A percentile compares a stretch with the other conserved stretches of the same genome.
These are phyloP conservation scores for Gisinianus flammeolus DNA, from an alignment of 2,888 invertebrate species.

Conservation along the genomic window DNA sequence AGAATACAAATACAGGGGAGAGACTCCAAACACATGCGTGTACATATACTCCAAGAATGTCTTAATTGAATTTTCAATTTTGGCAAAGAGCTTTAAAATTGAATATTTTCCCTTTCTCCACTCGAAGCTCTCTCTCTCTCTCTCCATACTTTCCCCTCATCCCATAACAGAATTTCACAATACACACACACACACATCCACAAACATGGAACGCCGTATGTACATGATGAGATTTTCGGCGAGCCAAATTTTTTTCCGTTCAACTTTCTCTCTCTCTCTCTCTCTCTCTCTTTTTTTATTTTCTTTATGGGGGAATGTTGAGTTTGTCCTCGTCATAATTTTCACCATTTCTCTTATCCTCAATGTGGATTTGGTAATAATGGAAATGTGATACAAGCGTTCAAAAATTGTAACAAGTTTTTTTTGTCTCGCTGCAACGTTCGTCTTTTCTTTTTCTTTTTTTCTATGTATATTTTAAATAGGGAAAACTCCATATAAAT, in stretches of 20 bases:
- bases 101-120: not conserved
- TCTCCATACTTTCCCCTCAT: not conserved
- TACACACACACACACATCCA: not conserved
- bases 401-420: not conserved
- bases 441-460: too few species aligned
- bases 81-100: constrained; percentile 14
- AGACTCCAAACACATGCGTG: not conserved
- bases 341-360: not conserved
- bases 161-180: too few species aligned
- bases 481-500: too few species aligned
- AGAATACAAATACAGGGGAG: not conserved
- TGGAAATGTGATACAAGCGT: not conserved
- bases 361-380: not conserved
- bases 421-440: constrained; percentile 4
- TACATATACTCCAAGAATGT: not conserved
- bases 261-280: too few species aligned
- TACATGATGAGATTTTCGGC: too few species aligned
- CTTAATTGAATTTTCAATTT: constrained; percentile 26
- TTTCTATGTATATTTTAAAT: too few species aligned
- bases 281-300: too few species aligned
- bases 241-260: too few species aligned
- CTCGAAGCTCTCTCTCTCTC: not conserved
- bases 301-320: not conserved
- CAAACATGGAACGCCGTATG: not conserved
- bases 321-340: not conserved